phyloP scores from a whole-genome alignment of 2,797 vertebrate genomes.

The Gobionotothen gibberifrons region DNA sequence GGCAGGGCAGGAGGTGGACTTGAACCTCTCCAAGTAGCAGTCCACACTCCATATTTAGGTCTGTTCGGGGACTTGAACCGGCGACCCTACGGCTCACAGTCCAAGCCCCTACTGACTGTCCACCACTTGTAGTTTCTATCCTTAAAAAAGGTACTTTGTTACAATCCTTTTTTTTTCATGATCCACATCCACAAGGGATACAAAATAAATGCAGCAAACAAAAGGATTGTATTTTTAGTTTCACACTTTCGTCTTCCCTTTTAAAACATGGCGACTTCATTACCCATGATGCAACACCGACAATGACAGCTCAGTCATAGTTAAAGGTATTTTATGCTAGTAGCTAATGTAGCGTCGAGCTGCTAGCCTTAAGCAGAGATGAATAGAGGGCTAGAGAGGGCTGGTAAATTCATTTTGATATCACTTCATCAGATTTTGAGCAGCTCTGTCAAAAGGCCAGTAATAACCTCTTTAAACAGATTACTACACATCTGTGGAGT shows the following conservation, averaged over 20 bases:
- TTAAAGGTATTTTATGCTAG: neutral
- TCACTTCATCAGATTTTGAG: neutral
- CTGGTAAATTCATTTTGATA: neutral
- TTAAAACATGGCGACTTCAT: neutral
- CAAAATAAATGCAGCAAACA: neutral
- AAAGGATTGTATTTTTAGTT: neutral
- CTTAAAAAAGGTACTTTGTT: neutral
- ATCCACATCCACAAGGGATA: neutral
- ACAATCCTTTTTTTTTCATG: neutral
- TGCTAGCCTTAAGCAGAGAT: neutral
- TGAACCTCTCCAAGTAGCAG: no score
- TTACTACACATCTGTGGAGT: neutral
- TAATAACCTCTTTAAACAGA: neutral
- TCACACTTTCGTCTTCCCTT: neutral
- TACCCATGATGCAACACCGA: conserved; percentile 16
- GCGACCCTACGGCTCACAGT: no score
- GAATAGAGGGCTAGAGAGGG: neutral
- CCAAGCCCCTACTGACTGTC: no score
- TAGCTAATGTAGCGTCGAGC: neutral
- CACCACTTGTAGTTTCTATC: conserved; percentile 10
- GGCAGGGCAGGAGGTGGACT: no score
- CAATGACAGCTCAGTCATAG: neutral
- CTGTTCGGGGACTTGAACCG: no score
- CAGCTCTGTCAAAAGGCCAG: neutral
- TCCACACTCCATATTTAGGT: no score